Conservation (phyloP, 2,888 invertebrate species). For the Eristalis arbustorum region DNA sequence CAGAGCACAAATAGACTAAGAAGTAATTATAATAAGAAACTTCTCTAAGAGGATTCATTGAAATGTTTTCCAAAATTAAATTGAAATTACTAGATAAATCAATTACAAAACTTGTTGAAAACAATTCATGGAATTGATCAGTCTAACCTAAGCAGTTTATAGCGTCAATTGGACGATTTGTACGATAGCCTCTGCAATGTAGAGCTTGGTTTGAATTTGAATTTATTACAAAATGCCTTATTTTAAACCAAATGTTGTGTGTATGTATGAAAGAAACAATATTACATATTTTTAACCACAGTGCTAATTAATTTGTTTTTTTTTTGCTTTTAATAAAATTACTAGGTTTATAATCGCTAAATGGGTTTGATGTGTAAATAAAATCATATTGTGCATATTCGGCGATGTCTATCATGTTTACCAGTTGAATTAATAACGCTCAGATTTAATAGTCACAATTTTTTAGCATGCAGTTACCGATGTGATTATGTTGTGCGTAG, state of each 20-base stretch:
- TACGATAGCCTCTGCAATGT: neutral
- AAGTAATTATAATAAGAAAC: neutral
- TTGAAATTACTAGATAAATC: neutral
- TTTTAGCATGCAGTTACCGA: too few relatives aligned
- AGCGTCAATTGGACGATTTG: neutral
- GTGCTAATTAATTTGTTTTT: conserved; percentile 15
- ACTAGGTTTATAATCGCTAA: neutral
- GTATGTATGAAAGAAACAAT: conserved; percentile 27
- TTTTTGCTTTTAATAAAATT: neutral
- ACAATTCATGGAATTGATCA: conserved; percentile 52
- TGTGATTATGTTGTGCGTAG: too few relatives aligned
- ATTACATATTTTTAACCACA: conserved; percentile 29
- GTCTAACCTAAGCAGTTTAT: neutral
- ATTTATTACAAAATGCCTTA: conserved; percentile 47
- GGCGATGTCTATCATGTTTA: too few relatives aligned
- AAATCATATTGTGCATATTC: too few relatives aligned
- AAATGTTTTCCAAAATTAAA: neutral
- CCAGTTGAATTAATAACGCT: too few relatives aligned
- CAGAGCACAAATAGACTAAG: conserved; percentile 34
- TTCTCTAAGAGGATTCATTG: conserved; percentile 7
- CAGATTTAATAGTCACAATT: too few relatives aligned
- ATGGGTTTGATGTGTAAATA: neutral
- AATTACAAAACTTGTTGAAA: neutral
- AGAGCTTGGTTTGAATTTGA: neutral
- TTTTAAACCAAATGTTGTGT: conserved; percentile 27